A percentile compares a stretch with the other conserved stretches of the same genome.
Evolutionary conservation across 2,888 invertebrate genomes (phyloP).

Genomic region (Pachliopta kotzebuea): DNA sequence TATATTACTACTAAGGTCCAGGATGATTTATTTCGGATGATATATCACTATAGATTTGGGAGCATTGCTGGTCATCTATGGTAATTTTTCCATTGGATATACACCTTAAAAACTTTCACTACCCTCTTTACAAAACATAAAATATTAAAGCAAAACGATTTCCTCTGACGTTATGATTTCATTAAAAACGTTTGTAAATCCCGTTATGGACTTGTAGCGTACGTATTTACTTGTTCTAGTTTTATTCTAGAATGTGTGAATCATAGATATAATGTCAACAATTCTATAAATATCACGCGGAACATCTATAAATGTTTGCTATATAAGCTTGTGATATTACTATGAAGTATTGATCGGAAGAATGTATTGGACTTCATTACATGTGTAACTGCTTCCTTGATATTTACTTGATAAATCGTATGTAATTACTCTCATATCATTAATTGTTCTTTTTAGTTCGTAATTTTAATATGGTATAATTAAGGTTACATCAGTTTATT

Average conservation of each 20-base stretch:
- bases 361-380: slow-evolving; percentile 23
- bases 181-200: neutral
- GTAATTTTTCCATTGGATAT: no score
- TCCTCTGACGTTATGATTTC: neutral
- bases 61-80: no score
- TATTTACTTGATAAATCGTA: slow-evolving; percentile 13
- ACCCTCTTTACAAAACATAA: no score
- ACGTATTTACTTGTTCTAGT: neutral
- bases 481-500: neutral
- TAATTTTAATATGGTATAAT: neutral
- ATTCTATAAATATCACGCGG: slow-evolving; percentile 20
- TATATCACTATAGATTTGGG: no score
- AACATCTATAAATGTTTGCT: slow-evolving; percentile 19
- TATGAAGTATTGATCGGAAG: slow-evolving; percentile 20
- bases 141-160: neutral
- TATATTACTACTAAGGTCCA: no score
- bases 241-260: slow-evolving; percentile 1
- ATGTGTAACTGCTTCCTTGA: slow-evolving; percentile 22
- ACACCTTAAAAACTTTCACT: no score
- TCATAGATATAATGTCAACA: slow-evolving; percentile 2
- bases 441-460: neutral
- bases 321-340: slow-evolving; percentile 19
- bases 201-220: neutral
- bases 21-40: no score
- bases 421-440: neutral